Evolutionary conservation across 2,888 invertebrate genomes (phyloP).

Genomic region (Panorpa germanica): DNA sequence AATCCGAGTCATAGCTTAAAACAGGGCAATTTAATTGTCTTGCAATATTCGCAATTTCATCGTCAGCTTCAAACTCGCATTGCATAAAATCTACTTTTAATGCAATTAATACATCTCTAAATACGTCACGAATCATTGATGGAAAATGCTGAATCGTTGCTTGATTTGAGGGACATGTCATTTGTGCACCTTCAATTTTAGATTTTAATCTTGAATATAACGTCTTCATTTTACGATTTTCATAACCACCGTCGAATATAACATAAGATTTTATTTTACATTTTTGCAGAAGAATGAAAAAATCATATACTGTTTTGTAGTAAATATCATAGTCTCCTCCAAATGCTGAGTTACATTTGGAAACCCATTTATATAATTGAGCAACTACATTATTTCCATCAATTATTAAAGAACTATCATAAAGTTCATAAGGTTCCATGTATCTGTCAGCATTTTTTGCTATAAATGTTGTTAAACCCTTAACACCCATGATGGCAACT

Average conservation of each 20-base stretch:
- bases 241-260: slow-evolving; percentile 64
- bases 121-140: slow-evolving; percentile 50
- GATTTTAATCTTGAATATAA: slow-evolving; percentile 34
- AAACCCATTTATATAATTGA: slow-evolving; percentile 42
- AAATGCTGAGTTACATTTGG: slow-evolving; percentile 48
- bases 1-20: slow-evolving; percentile 86
- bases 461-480: slow-evolving; percentile 68
- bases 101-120: slow-evolving; percentile 45
- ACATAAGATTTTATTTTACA: slow-evolving; percentile 57
- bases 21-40: slow-evolving; percentile 65
- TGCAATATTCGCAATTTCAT: slow-evolving; percentile 68
- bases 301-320: slow-evolving; percentile 38
- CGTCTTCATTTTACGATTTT: slow-evolving; percentile 50
- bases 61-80: slow-evolving; percentile 80
- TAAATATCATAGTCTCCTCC: slow-evolving; percentile 75
- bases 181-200: slow-evolving; percentile 35
- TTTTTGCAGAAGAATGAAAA: slow-evolving; percentile 46
- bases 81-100: slow-evolving; percentile 46
- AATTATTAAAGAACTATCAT: slow-evolving; percentile 49
- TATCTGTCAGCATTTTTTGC: slow-evolving; percentile 41
- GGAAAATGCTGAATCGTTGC: slow-evolving; percentile 46
- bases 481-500: slow-evolving; percentile 83
- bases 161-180: slow-evolving; percentile 34
- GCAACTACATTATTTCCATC: slow-evolving; percentile 65
- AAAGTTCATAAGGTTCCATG: slow-evolving; percentile 40